Percentiles rank a stretch among this genome's conserved stretches.
Evolutionary conservation across 2,113 vertebrate species (phyloP).

Genomic region (Chrysochloris asiatica): DNA sequence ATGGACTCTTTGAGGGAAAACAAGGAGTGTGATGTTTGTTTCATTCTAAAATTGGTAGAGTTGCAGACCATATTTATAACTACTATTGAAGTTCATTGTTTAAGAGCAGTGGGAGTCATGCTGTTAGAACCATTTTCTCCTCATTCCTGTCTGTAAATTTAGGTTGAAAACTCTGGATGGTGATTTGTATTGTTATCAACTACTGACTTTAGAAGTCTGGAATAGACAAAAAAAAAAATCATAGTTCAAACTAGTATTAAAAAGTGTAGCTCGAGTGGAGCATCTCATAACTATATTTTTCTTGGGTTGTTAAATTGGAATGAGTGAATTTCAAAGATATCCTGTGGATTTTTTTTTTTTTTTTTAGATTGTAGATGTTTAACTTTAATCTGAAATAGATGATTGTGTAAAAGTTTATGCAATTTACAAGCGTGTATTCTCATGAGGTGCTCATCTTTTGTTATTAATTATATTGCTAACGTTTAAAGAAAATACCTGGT

Average conservation of each 20-base stretch:
- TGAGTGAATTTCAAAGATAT: constrained; percentile 49
- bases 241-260: constrained; percentile 14
- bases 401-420: neutral
- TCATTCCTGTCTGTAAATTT: neutral
- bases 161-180: neutral
- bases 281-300: constrained; percentile 15
- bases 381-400: constrained; percentile 42
- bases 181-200: constrained; percentile 4
- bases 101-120: neutral
- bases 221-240: constrained; percentile 18
- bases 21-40: neutral
- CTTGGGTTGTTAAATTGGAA: constrained; percentile 5
- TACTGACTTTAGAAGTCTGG: constrained; percentile 5
- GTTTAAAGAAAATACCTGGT: constrained; percentile 33
- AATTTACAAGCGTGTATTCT: neutral
- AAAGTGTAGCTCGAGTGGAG: neutral
- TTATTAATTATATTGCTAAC: constrained; percentile 15
- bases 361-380: constrained; percentile 4
- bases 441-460: neutral
- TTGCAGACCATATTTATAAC: neutral
- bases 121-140: constrained; percentile 7
- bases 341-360: constrained; percentile 12
- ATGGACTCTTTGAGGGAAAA: neutral
- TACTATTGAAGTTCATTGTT: neutral
- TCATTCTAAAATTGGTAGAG: neutral